Conservation (phyloP, 2,113 vertebrate species). For the Rhinopomastus cyanomelas region DNA sequence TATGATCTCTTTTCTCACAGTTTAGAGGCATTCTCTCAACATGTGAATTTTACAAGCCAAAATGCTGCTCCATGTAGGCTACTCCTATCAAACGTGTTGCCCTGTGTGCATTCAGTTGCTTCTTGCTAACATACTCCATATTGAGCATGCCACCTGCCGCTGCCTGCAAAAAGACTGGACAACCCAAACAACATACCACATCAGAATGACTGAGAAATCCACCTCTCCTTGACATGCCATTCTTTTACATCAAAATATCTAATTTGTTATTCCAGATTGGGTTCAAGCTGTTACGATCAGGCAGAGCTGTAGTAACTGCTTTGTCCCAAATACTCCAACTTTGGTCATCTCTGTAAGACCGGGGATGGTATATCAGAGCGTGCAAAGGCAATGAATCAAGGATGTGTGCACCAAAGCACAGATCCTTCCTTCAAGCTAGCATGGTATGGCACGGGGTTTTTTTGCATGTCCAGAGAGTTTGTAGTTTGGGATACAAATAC, state of each 20-base stretch:
- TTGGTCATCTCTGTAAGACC: not conserved
- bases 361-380: not conserved
- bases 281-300: not conserved
- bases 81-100: not conserved
- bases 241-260: not conserved
- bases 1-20: not conserved
- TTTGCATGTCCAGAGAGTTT: not conserved
- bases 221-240: not conserved
- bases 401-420: not conserved
- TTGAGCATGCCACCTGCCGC: not conserved
- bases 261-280: not conserved
- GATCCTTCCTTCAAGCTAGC: not conserved
- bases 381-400: not conserved
- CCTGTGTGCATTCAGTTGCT: not conserved
- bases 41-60: not conserved
- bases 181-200: not conserved
- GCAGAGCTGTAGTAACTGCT: not conserved
- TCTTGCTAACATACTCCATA: not conserved
- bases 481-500: not conserved
- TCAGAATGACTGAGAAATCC: not conserved
- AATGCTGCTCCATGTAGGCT: not conserved
- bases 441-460: not conserved
- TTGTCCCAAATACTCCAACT: not conserved
- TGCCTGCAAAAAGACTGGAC: not conserved
- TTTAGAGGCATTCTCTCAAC: not conserved